Conservation (phyloP, 2,113 vertebrate genomes). For the Scomber scombrus region DNA sequence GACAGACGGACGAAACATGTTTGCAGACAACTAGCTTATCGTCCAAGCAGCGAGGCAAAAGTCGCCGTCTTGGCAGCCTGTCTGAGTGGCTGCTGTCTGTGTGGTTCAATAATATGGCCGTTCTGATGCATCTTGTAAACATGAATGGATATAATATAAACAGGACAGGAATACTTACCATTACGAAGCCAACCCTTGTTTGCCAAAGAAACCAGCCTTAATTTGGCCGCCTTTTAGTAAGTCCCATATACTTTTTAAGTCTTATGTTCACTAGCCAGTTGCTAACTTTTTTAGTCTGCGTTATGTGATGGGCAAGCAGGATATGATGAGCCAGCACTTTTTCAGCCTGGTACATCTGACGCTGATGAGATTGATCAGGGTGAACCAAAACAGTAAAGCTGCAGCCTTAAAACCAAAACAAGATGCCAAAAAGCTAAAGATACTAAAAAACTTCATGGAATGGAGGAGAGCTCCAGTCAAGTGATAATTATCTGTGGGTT, state of each 20-base stretch:
- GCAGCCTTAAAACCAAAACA: not conserved
- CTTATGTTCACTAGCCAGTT: not conserved
- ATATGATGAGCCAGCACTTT: no score
- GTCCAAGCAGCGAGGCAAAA: not conserved
- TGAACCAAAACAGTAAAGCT: no score
- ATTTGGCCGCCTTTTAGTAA: no score
- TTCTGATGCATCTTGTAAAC: not conserved
- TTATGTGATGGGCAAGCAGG: not conserved
- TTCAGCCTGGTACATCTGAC: no score
- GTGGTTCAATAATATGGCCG: not conserved
- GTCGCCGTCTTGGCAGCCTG: not conserved
- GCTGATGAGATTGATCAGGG: no score
- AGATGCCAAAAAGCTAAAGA: not conserved
- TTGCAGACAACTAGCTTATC: constrained; percentile 32
- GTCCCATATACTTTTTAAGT: no score
- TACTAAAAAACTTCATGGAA: no score
- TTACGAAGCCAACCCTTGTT: no score
- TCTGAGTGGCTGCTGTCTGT: not conserved
- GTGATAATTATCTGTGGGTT: no score
- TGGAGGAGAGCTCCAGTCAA: no score
- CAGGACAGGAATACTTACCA: no score
- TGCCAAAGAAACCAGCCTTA: no score
- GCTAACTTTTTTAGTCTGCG: not conserved
- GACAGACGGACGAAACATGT: constrained; percentile 30
- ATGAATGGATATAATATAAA: not conserved